Base-by-base conservation (phyloP, 35 echinoderm and acorn worm genomes). In the Holothuria glaberrima region DNA sequence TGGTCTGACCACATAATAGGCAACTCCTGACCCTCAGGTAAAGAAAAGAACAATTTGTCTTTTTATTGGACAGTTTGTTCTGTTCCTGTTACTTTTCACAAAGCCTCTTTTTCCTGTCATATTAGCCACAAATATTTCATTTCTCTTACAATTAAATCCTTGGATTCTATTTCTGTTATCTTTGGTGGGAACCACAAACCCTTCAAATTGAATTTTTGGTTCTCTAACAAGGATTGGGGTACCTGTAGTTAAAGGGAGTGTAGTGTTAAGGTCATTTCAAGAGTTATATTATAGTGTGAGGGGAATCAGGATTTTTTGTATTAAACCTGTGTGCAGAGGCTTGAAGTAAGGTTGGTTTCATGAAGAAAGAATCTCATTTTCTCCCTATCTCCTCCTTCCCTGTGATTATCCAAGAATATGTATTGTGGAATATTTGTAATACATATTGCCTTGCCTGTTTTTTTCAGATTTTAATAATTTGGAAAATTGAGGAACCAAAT, bases 41-140 rank as follows among this genome's bases (percentile, higher is more conserved):
- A 22, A 46, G 44, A 75, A 75, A 41, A 75, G 71, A 41, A 75
- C 71, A 75, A 75, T 75, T 75, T 75, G 71, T 75, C 71, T 75
- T 41, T 75, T 33, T 25, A 30, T 75, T 16, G 44, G 31, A 12
- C 22, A 41, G 22, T 32, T 75, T 38, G 33, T 13, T 27, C 66
- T 29, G 25, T 33, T 33, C 31, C 71, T 44, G 71, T 45, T 75
- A 38, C 71, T 48, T 75, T 75, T 75, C 71, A 75, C 28, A 38
- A 75, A 46, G 34, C 34, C 66, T 41, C 44, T 21, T 32, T 75
- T 75, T 75, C 71, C 71, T 75, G 71, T 75, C 33, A 75, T 38
- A 41, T n/a, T 31, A 75, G 44, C 71, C 71, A 75, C 71, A 75
- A 75, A 41, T 38, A 75, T 75, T 75, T 38, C 33, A 69, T 33